Evolutionary conservation across 2,113 vertebrate species (phyloP).

Genomic region (Neomonachus schauinslandi): DNA sequence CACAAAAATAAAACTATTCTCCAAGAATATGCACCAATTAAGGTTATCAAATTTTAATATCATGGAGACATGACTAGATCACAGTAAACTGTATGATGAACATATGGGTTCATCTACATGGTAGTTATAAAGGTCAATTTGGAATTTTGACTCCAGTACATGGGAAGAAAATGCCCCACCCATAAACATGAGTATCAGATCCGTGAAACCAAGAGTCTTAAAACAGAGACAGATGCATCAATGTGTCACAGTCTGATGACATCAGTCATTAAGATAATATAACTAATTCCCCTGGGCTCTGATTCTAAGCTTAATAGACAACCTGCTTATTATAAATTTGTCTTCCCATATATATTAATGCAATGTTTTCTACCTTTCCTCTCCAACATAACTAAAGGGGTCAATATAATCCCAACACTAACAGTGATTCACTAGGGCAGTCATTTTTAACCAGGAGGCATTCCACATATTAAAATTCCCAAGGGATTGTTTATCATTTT

Average conservation of each 20-base stretch:
- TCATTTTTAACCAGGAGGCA: conserved; percentile 41
- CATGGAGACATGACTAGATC: not conserved
- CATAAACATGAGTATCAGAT: not conserved
- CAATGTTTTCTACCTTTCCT: conserved; percentile 19
- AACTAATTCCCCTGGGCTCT: not conserved
- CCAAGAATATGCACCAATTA: not conserved
- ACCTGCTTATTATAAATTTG: not conserved
- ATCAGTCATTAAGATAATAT: not conserved
- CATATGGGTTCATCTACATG: not conserved
- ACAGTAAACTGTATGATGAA: not conserved
- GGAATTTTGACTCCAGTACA: not conserved
- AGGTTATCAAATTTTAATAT: not conserved
- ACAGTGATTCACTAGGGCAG: not conserved
- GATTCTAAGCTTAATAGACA: conserved; percentile 15
- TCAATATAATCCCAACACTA: not conserved
- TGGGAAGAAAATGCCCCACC: not conserved
- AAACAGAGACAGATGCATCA: conserved; percentile 16
- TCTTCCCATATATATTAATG: not conserved
- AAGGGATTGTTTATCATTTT: not conserved
- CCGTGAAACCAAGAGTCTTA: not conserved
- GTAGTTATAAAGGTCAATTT: not conserved
- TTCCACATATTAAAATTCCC: not conserved
- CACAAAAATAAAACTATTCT: not conserved
- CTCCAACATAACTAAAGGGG: not conserved
- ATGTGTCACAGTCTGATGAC: not conserved